Percentiles rank a stretch among this genome's conserved stretches.
Evolutionary conservation across 2,888 invertebrate species (phyloP).

Genomic region (Xanthostigma xanthostigma): DNA sequence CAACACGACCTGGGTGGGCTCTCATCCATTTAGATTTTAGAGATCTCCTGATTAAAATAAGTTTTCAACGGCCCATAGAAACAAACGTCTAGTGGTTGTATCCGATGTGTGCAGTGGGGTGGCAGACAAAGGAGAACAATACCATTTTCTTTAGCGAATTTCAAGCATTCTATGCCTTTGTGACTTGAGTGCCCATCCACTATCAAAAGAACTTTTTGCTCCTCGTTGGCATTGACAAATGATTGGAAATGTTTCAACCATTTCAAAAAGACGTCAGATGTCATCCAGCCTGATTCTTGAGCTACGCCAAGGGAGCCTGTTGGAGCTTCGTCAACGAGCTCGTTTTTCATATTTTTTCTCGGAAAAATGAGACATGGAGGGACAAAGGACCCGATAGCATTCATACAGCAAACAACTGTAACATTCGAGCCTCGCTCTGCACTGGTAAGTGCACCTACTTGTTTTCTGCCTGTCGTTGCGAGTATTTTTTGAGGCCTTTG

Average conservation of each 20-base stretch:
- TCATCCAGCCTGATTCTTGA: constrained; percentile 21
- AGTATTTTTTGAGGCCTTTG: constrained; percentile 23
- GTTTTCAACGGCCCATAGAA: constrained; percentile 19
- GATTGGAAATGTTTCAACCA: constrained; percentile 18
- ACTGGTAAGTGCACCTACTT: constrained; percentile 24
- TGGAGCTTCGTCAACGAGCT: constrained; percentile 22
- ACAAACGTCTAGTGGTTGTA: constrained; percentile 21
- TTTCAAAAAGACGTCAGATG: constrained; percentile 14
- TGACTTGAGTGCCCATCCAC: constrained; percentile 19
- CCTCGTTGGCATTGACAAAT: constrained; percentile 16
- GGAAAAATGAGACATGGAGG: constrained; percentile 24
- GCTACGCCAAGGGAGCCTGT: constrained; percentile 19
- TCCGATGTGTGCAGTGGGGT: constrained; percentile 19
- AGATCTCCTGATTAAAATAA: constrained; percentile 18
- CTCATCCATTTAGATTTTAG: constrained; percentile 16
- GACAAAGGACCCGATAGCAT: constrained; percentile 19
- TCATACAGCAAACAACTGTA: constrained; percentile 21
- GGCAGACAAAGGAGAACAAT: constrained; percentile 17
- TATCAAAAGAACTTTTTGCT: constrained; percentile 18
- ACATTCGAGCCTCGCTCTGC: constrained; percentile 23
- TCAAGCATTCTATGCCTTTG: constrained; percentile 9
- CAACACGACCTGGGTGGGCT: constrained; percentile 1
- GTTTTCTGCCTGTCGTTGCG: constrained; percentile 23
- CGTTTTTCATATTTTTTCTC: constrained; percentile 15
- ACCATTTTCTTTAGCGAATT: constrained; percentile 11